Evolutionary conservation across 2,797 vertebrate species (phyloP), one percentile per base, ranked within the genome.

Genomic region (Serranus cabrilla): DNA sequence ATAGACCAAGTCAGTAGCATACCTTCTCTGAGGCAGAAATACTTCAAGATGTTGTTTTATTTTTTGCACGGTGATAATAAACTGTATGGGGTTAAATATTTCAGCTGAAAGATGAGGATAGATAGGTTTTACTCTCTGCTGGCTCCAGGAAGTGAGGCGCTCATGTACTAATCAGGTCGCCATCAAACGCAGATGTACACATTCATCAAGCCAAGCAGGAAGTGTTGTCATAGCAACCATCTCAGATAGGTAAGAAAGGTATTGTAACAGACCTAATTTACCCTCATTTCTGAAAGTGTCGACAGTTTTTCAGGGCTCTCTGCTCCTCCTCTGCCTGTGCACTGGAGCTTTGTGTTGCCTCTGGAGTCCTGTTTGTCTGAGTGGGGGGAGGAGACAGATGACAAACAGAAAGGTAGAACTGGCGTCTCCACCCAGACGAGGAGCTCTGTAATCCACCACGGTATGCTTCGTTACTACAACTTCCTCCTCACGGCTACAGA

Each of bases 181-280:
- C 69, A 74, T 80, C 71, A 75, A 52, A 66, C 54, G 71, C 81
- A 67, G 64, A 84, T 71, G 56, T 70, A 72, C 66, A 34, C 20
- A 0, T 72, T 69, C 6, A 16, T 37, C 27, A 31, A 47, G 65
- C 62, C 47, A 69, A 76, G 58, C 81, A 91, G 90, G 85, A 92
- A 82, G 74, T 71, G 85, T 86, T 84, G 83, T 78, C 87, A 43
- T 31, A 23, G 78, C 55, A 87, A 89, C 89, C 65, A 56, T 76
- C 71, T 84, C 58, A 68, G 65, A 78, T 75, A 55, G 76, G 74
- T 74, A 54, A 52, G 42, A 63, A 67, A 60, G 63, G 74, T 50
- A 16, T 43, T 11, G 43, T 12, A 34, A 11, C 31, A 17, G 58
- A 56, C 52, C 63, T 54, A 9, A 34, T 74, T 74, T 65, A 49